phyloP scores from a whole-genome alignment of 2,888 invertebrate species.

The Halictus ligatus region DNA sequence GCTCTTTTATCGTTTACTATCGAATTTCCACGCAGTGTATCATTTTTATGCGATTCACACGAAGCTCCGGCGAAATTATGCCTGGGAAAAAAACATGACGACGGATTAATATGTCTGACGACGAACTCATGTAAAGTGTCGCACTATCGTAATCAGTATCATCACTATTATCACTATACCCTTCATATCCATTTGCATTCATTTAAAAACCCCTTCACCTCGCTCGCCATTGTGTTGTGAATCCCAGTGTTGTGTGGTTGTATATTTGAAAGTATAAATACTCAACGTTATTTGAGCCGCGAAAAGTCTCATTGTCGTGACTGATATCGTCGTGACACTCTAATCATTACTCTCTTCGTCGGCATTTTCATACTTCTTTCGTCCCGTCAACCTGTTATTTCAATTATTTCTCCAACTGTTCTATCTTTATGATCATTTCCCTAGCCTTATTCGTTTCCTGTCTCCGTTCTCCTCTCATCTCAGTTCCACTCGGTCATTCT shows the following conservation, averaged over 20 bases:
- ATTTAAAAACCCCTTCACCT: conserved; percentile 63
- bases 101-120: conserved; percentile 69
- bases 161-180: conserved; percentile 68
- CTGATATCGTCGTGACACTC: conserved; percentile 55
- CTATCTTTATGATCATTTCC: conserved; percentile 14
- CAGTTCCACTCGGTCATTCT: neutral
- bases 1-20: neutral
- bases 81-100: conserved; percentile 23
- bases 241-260: conserved; percentile 82
- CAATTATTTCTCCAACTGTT: conserved; percentile 7
- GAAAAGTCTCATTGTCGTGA: conserved; percentile 55
- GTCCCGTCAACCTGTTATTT: conserved; percentile 19
- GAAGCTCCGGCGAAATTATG: neutral
- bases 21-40: conserved; percentile 44
- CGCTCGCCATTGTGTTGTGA: conserved; percentile 79
- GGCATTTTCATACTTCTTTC: conserved; percentile 36
- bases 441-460: neutral
- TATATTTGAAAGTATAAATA: conserved; percentile 84
- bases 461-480: neutral
- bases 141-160: conserved; percentile 72
- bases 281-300: conserved; percentile 82
- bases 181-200: conserved; percentile 63
- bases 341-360: conserved; percentile 66
- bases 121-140: conserved; percentile 60
- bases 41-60: conserved; percentile 6